Conservation (phyloP, 1,140 invertebrate species). For the Pentalonia nigronervosa region DNA sequence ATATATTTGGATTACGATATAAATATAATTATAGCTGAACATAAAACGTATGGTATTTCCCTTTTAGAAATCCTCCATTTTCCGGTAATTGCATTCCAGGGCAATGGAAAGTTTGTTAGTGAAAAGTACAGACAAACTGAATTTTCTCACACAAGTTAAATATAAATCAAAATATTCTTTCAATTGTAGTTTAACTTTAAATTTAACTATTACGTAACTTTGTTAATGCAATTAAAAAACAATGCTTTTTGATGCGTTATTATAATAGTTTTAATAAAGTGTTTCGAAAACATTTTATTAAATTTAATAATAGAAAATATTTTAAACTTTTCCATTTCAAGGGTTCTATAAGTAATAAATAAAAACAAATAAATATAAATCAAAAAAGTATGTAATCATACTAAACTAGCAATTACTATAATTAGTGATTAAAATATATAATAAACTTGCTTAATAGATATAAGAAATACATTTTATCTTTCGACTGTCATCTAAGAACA, state of each 20-base stretch:
- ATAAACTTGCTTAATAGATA: no score
- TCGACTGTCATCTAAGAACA: no score
- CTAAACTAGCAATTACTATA: no score
- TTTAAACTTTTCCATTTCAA: neutral
- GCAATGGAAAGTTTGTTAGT: neutral
- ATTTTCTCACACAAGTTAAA: neutral
- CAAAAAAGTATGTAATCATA: neutral
- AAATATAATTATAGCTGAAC: neutral
- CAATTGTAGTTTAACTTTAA: constrained; percentile 18
- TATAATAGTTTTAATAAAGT: neutral
- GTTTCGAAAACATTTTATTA: neutral
- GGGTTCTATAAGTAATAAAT: neutral
- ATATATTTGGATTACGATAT: neutral
- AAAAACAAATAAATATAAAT: no score
- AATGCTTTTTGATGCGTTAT: neutral
- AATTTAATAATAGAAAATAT: neutral
- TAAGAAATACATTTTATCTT: no score
- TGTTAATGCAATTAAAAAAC: neutral
- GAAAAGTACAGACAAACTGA: neutral
- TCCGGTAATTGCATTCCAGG: neutral
- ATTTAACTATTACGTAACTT: neutral
- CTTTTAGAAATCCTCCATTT: neutral
- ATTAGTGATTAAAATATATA: no score
- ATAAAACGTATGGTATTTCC: neutral
- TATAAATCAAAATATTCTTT: constrained; percentile 1